phyloP scores from a whole-genome alignment of 2,888 invertebrate species.

The Unio pictorum region DNA sequence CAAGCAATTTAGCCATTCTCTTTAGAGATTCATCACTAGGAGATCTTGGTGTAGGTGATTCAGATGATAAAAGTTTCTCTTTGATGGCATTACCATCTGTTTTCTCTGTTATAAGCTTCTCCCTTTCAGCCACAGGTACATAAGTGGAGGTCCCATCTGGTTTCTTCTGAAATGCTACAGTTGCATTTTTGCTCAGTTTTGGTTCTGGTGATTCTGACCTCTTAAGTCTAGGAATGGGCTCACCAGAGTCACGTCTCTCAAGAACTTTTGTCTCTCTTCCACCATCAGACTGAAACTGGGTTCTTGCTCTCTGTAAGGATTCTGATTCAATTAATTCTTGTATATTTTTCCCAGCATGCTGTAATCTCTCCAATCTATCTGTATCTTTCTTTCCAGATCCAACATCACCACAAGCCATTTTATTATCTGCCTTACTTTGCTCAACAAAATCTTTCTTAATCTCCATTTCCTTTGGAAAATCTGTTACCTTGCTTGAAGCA shows the following conservation, averaged over 20 bases:
- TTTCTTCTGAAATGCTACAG: slow-evolving; percentile 7
- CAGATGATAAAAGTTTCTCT: not conserved
- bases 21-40: slow-evolving; percentile 39
- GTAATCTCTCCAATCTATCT: slow-evolving; percentile 25
- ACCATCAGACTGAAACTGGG: not conserved
- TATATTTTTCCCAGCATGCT: slow-evolving; percentile 26
- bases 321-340: slow-evolving; percentile 36
- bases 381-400: slow-evolving; percentile 14
- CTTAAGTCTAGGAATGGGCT: slow-evolving; percentile 16
- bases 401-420: slow-evolving; percentile 6
- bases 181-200: slow-evolving; percentile 11
- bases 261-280: not conserved
- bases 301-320: slow-evolving; percentile 22
- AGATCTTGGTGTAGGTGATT: slow-evolving; percentile 14
- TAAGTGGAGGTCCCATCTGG: slow-evolving; percentile 14
- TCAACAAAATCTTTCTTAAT: not conserved
- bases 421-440: slow-evolving; percentile 10
- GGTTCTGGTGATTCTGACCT: slow-evolving; percentile 25
- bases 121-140: slow-evolving; percentile 35
- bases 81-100: slow-evolving; percentile 12
- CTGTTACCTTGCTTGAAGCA: too few relatives aligned
- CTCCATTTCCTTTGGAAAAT: not conserved
- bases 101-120: slow-evolving; percentile 27
- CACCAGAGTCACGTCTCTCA: slow-evolving; percentile 7
- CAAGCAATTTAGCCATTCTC: slow-evolving; percentile 42